Percentiles rank a stretch among this genome's conserved stretches.
phyloP scores from a whole-genome alignment of 2,113 vertebrate species.

The Galbula dea region DNA sequence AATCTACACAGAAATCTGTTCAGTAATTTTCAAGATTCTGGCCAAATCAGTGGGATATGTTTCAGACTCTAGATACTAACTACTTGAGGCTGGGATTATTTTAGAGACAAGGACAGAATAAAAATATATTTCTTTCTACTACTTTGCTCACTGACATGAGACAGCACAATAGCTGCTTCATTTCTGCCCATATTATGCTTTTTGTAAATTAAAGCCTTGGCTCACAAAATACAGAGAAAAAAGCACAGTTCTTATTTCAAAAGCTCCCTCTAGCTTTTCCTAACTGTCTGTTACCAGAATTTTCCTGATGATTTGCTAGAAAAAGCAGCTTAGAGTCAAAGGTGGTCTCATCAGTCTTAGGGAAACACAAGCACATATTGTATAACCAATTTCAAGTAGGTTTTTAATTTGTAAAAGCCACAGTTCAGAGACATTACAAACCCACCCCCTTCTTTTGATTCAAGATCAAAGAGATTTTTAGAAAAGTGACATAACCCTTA shows the following conservation, averaged over 20 bases:
- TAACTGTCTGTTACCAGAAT: constrained; percentile 33
- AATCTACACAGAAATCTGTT: neutral
- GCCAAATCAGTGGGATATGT: neutral
- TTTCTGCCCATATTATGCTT: neutral
- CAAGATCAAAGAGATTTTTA: constrained; percentile 67
- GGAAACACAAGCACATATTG: constrained; percentile 57
- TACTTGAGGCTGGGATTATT: neutral
- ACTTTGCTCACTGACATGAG: constrained; percentile 7
- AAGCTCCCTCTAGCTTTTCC: constrained; percentile 62
- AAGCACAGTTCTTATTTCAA: constrained; percentile 53
- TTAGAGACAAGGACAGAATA: constrained; percentile 5
- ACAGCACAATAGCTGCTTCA: neutral
- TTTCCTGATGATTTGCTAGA: constrained; percentile 48
- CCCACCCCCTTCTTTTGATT: constrained; percentile 68
- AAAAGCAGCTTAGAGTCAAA: constrained; percentile 61
- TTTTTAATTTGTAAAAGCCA: constrained; percentile 72
- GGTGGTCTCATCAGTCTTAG: constrained; percentile 63
- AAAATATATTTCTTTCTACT: neutral
- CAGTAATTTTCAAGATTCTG: neutral
- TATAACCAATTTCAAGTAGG: constrained; percentile 59
- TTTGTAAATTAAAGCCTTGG: constrained; percentile 35
- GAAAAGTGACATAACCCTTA: constrained; percentile 66
- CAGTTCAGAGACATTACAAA: constrained; percentile 37
- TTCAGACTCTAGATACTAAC: neutral
- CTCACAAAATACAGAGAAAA: neutral